phyloP scores from a whole-genome alignment of 2,888 invertebrate genomes.

The Pristionchus entomophagus region DNA sequence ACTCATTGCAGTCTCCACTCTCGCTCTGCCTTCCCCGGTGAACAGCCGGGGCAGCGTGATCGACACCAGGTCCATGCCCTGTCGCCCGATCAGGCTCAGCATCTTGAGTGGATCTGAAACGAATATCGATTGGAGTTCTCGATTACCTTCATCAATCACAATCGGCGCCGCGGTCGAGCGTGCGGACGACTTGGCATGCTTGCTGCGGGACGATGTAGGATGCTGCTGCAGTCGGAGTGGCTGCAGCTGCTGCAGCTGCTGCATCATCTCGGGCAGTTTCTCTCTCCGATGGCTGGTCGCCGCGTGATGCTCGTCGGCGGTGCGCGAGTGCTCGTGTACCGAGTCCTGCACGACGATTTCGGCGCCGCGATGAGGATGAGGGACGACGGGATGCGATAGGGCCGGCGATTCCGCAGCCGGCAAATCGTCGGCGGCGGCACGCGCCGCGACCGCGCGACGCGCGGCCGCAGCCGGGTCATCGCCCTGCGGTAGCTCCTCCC shows the following conservation, averaged over 20 bases:
- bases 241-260: no score
- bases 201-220: no score
- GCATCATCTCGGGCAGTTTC: not conserved
- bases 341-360: not conserved
- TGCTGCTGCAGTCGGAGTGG: not conserved
- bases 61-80: slow-evolving; percentile 64
- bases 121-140: not conserved
- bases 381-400: no score
- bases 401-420: not conserved
- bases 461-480: not conserved
- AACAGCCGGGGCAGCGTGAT: slow-evolving; percentile 66
- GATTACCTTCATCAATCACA: slow-evolving; percentile 43
- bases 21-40: slow-evolving; percentile 56
- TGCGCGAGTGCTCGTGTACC: slow-evolving; percentile 16
- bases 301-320: not conserved
- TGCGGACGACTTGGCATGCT: slow-evolving; percentile 28
- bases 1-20: slow-evolving; percentile 56
- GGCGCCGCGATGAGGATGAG: no score
- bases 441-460: not conserved
- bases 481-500: not conserved
- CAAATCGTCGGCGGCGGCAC: not conserved
- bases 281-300: not conserved
- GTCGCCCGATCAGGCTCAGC: slow-evolving; percentile 66
- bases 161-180: not conserved
- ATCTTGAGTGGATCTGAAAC: slow-evolving; percentile 72